Conservation (phyloP, 2,888 invertebrate species). For the Pristionchus maxplancki region DNA sequence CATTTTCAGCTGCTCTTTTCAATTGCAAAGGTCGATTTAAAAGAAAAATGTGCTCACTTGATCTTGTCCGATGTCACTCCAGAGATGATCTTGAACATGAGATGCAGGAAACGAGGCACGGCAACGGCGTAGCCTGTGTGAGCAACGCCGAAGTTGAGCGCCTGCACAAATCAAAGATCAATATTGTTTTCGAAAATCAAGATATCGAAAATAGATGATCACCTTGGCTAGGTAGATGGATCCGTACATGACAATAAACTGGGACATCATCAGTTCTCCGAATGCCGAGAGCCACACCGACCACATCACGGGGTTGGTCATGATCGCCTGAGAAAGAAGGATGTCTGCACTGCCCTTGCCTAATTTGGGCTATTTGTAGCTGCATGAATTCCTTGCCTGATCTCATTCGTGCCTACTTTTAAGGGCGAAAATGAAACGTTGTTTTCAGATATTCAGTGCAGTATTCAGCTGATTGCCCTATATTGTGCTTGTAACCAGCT, state of each 20-base stretch:
- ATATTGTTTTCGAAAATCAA: too few relatives aligned
- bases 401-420: too few relatives aligned
- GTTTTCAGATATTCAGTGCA: too few relatives aligned
- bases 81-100: constrained; percentile 65
- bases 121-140: constrained; percentile 69
- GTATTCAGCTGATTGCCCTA: too few relatives aligned
- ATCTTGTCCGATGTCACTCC: constrained; percentile 67
- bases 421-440: too few relatives aligned
- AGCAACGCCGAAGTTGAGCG: constrained; percentile 67
- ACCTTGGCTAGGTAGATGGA: constrained; percentile 68
- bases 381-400: too few relatives aligned
- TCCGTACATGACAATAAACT: constrained; percentile 70
- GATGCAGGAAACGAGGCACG: constrained; percentile 66
- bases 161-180: constrained; percentile 53
- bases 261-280: constrained; percentile 70
- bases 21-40: too few relatives aligned
- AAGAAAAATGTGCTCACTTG: constrained; percentile 52
- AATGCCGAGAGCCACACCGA: constrained; percentile 69
- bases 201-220: not conserved
- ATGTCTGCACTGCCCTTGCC: too few relatives aligned
- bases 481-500: too few relatives aligned
- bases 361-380: too few relatives aligned
- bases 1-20: not conserved
- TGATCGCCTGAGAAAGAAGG: constrained; percentile 57
- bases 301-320: constrained; percentile 66